phyloP scores from a whole-genome alignment of 2,888 invertebrate genomes.

The Sipha maydis region DNA sequence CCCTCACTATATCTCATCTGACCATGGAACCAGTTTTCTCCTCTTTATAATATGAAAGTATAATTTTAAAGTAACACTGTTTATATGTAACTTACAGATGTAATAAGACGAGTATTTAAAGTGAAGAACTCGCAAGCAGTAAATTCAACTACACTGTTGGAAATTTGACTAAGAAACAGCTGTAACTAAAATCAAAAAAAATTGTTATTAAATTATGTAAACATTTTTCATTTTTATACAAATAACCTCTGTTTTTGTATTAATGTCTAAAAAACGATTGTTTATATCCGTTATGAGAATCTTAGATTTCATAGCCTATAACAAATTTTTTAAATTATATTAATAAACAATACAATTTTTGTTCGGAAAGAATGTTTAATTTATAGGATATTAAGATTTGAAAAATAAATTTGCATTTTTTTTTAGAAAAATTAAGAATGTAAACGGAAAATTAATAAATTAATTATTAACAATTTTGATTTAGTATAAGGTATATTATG shows the following conservation, averaged over 20 bases:
- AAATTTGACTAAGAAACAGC: constrained; percentile 66
- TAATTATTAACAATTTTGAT: too few relatives aligned
- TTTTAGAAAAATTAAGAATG: too few relatives aligned
- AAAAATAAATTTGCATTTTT: too few relatives aligned
- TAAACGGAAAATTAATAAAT: too few relatives aligned
- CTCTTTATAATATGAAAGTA: too few relatives aligned
- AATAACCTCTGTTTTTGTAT: constrained; percentile 64
- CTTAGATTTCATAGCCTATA: constrained; percentile 63
- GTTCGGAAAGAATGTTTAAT: too few relatives aligned
- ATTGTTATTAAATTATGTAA: neutral
- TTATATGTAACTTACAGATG: constrained; percentile 65
- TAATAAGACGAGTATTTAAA: constrained; percentile 66
- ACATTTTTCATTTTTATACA: neutral
- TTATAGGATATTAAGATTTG: too few relatives aligned
- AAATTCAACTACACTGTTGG: constrained; percentile 66
- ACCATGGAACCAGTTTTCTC: too few relatives aligned
- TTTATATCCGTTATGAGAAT: constrained; percentile 63
- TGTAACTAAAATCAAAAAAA: constrained; percentile 65
- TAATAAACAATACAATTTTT: too few relatives aligned
- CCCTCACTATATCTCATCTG: too few relatives aligned
- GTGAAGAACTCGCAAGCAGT: constrained; percentile 66
- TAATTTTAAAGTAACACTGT: neutral
- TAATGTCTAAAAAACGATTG: constrained; percentile 62
- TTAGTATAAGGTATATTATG: too few relatives aligned
- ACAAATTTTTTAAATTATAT: constrained; percentile 13